Conservation (phyloP, 1,140 invertebrate species). For the Halictus rubicundus region DNA sequence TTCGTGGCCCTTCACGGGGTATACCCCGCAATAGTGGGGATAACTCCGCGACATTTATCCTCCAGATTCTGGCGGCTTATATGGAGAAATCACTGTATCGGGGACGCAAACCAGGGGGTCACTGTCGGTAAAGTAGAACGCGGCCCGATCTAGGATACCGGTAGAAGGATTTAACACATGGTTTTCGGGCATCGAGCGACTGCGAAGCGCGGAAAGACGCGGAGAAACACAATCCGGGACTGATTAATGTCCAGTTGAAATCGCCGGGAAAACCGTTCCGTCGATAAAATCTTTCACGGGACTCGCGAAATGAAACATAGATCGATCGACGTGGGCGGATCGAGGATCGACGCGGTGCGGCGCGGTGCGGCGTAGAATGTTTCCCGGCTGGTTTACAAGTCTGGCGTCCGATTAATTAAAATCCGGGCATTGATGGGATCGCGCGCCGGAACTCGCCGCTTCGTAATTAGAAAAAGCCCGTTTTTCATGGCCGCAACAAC, state of each 20-base stretch:
- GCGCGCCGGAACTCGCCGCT: background rate
- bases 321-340: background rate
- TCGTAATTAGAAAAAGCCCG: background rate
- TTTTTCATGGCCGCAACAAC: constrained; percentile 1
- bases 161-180: no score
- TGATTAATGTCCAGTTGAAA: constrained; percentile 25
- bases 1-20: no score
- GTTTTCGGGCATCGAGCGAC: no score
- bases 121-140: no score
- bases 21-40: no score
- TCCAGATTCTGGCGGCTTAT: no score
- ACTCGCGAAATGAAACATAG: constrained; percentile 1
- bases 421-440: background rate
- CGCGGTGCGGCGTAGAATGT: background rate
- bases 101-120: no score
- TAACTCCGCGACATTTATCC: no score
- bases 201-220: background rate
- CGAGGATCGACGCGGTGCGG: no score
- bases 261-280: background rate
- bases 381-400: background rate
- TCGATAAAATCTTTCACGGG: background rate
- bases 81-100: no score
- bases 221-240: background rate
- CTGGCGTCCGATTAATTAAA: constrained; percentile 20
- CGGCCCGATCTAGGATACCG: no score